Evolutionary conservation across 2,113 vertebrate genomes (phyloP).

Genomic region (Notothenia coriiceps): DNA sequence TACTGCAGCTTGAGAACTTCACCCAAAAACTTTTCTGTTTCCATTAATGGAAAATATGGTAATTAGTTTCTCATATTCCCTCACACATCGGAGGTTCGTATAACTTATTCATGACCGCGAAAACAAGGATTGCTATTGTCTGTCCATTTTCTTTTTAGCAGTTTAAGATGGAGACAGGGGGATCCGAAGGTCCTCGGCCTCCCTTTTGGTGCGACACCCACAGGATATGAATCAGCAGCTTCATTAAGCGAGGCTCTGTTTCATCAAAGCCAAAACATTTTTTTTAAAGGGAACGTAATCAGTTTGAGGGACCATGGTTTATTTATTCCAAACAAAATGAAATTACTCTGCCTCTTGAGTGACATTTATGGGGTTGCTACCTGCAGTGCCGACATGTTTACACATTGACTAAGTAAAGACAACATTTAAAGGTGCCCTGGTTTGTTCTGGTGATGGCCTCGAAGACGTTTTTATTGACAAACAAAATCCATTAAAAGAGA

Average conservation of each 20-base stretch:
- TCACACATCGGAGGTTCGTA: conserved; percentile 73
- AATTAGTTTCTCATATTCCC: conserved; percentile 79
- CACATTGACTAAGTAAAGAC: conserved; percentile 64
- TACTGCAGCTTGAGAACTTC: conserved; percentile 78
- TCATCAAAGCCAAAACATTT: conserved; percentile 74
- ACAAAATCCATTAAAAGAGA: conserved; percentile 15
- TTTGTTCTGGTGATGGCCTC: conserved; percentile 35
- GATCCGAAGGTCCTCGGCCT: conserved; percentile 44
- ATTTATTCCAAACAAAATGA: conserved; percentile 83
- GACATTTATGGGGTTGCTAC: conserved; percentile 73
- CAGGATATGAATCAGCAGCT: conserved; percentile 77
- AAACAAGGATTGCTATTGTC: conserved; percentile 74
- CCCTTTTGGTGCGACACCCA: conserved; percentile 53
- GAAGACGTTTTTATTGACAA: conserved; percentile 22
- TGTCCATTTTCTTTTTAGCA: conserved; percentile 67
- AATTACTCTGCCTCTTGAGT: conserved; percentile 76
- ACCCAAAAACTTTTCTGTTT: conserved; percentile 76
- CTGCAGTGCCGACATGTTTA: conserved; percentile 78
- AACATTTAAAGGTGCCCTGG: neutral
- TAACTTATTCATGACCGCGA: conserved; percentile 82
- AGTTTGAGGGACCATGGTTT: conserved; percentile 78
- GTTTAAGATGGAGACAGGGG: conserved; percentile 32
- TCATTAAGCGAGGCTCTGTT: conserved; percentile 79
- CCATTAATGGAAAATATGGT: conserved; percentile 84
- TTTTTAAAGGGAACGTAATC: conserved; percentile 73